Base-by-base conservation (phyloP, 2,113 vertebrate genomes). In the Crocuta crocuta region DNA sequence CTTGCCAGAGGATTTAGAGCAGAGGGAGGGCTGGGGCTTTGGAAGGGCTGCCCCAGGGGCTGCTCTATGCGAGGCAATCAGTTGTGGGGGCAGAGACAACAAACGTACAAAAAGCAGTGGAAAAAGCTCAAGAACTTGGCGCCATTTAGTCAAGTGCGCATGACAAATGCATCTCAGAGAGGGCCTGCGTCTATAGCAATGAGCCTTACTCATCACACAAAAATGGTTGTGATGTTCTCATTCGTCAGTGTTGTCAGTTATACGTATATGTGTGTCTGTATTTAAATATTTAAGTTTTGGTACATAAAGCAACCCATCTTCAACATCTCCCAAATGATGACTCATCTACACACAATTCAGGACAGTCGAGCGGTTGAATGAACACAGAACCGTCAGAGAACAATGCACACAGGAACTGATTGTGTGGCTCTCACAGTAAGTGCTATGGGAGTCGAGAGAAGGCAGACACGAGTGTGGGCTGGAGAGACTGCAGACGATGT, bases 351-450 rank as follows among this genome's bases (percentile, higher is more conserved):
- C 94, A 92, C 95, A 92, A 89, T 96, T 91, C 61, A 4, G 86
- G 92, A n/a, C 26, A 74, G 82, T 43, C 43, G 78, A 66, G 79
- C 7, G 48, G 91, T 70, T 74, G 91, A 91, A 71, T 63, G 95
- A 89, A 33, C 73, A 43, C 78, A 86, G 65, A 73, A 50, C 88
- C n/a, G 70, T 53, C 0, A 0, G 73, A 92, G 95, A 96, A 97
- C 97, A 96, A 93, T 95, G 94, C 94, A 97, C 97, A 98, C 86
- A 94, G 96, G 85, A 78, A 1, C 1, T 0, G 63, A 92, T 90
- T 95, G 97, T 98, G 87, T 45, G 58, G 19, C 9, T 12, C 53
- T 93, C 95, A 70, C 97, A 89, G 24, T 65, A 39, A 85, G 76
- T 10, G 61, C 79, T 17, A 4, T 35, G 82, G 76, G 71, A 68